Evolutionary conservation across 2,888 invertebrate genomes (phyloP).

Genomic region (Sepioteuthis lessoniana): DNA sequence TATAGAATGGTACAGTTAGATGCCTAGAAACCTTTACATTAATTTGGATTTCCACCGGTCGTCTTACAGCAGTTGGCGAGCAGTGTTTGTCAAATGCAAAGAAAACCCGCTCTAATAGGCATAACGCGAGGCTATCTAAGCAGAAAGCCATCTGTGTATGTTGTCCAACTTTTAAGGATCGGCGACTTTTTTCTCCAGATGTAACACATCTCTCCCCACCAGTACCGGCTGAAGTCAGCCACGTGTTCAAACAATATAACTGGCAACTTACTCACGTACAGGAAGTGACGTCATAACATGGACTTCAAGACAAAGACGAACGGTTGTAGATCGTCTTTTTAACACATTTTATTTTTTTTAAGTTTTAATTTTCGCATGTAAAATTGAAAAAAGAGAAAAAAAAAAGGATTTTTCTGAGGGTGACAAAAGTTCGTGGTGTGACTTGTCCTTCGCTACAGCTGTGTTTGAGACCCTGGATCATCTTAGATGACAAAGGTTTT

Average conservation of each 20-base stretch:
- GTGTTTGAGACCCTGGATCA: neutral
- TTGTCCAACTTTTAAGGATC: slow-evolving; percentile 33
- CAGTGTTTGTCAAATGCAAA: neutral
- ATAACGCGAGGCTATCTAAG: neutral
- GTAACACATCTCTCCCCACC: neutral
- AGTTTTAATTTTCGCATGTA: neutral
- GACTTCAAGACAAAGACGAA: neutral
- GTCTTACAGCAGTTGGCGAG: neutral
- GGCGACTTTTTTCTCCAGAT: neutral
- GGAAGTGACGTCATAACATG: neutral
- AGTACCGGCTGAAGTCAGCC: neutral
- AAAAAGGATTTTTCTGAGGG: neutral
- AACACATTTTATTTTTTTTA: neutral
- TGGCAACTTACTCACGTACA: neutral
- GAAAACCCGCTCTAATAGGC: neutral
- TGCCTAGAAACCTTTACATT: neutral
- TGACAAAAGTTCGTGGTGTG: neutral
- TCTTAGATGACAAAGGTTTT: neutral
- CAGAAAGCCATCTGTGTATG: slow-evolving; percentile 17
- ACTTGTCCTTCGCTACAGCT: neutral
- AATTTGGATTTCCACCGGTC: neutral
- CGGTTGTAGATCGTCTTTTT: no score
- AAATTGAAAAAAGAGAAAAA: neutral
- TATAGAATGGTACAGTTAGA: neutral
- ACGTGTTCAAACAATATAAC: neutral